phyloP scores from a whole-genome alignment of 2,797 vertebrate genomes.

The Hippocampus kuda region DNA sequence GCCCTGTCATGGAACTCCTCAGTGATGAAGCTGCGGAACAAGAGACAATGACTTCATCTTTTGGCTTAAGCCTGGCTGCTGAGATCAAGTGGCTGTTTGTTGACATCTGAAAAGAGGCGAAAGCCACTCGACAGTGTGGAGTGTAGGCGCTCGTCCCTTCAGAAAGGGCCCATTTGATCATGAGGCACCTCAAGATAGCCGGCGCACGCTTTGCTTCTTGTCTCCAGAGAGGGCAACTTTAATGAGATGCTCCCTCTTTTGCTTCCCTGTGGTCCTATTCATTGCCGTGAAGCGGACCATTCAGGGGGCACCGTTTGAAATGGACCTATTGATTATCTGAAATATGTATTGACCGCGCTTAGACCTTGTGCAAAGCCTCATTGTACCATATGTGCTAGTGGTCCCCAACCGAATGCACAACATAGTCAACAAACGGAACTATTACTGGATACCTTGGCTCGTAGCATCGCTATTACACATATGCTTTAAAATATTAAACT shows the following conservation, averaged over 20 bases:
- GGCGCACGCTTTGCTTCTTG: slow-evolving; percentile 22
- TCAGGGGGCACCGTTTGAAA: slow-evolving; percentile 40
- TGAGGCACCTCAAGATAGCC: slow-evolving; percentile 49
- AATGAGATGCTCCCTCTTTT: slow-evolving; percentile 46
- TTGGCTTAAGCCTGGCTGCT: slow-evolving; percentile 15
- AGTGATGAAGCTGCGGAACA: neutral
- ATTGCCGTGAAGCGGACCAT: slow-evolving; percentile 24
- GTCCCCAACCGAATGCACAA: neutral
- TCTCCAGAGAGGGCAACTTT: slow-evolving; percentile 46
- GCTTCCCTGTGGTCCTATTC: slow-evolving; percentile 44
- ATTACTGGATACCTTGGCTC: neutral
- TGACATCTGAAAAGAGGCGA: slow-evolving; percentile 32
- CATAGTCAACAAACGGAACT: neutral
- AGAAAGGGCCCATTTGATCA: slow-evolving; percentile 50
- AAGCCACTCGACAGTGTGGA: slow-evolving; percentile 43
- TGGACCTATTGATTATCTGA: slow-evolving; percentile 58
- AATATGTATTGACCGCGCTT: slow-evolving; percentile 44
- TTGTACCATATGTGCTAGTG: slow-evolving; percentile 8
- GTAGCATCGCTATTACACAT: neutral
- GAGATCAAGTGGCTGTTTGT: slow-evolving; percentile 26
- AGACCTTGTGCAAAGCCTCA: slow-evolving; percentile 24
- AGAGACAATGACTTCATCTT: slow-evolving; percentile 24
- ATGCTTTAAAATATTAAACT: neutral
- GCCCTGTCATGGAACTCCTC: slow-evolving; percentile 6
- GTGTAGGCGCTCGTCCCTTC: slow-evolving; percentile 40